Evolutionary conservation across 2,888 invertebrate species (phyloP).

Genomic region (Rapana venosa): DNA sequence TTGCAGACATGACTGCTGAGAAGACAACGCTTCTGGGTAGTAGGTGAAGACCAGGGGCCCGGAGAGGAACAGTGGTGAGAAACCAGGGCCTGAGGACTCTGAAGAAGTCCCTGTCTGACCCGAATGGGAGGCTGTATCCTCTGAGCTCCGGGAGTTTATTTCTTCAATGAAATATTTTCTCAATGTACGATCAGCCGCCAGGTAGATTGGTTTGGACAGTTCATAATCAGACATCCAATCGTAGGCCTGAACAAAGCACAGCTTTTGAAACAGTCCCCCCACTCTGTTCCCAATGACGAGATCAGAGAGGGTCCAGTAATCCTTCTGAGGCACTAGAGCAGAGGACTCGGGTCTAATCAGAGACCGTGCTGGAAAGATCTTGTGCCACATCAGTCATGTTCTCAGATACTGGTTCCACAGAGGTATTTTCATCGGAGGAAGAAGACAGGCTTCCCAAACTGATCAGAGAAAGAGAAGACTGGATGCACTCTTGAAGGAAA

Average conservation of each 20-base stretch:
- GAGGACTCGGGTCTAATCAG: neutral
- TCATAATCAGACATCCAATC: slow-evolving; percentile 17
- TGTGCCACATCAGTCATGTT: neutral
- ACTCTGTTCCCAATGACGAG: neutral
- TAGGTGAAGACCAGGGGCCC: neutral
- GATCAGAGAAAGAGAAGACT: slow-evolving; percentile 34
- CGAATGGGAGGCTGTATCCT: neutral
- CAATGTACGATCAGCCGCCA: neutral
- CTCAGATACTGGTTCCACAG: neutral
- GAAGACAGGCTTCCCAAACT: slow-evolving; percentile 26
- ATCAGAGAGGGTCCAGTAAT: slow-evolving; percentile 21
- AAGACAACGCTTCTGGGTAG: neutral
- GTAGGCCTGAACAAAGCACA: neutral
- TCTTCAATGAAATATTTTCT: neutral
- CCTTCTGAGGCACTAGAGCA: neutral
- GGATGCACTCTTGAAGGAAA: neutral
- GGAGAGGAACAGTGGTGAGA: neutral
- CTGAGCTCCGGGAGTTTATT: neutral
- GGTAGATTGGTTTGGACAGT: neutral
- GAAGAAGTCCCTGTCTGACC: neutral
- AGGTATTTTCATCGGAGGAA: neutral
- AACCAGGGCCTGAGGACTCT: neutral
- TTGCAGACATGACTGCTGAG: neutral
- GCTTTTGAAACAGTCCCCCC: neutral
- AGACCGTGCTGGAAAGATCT: neutral